These are phyloP conservation scores for Litocranius walleri DNA, from an alignment of 2,113 vertebrate species.

Conservation along the genomic window DNA sequence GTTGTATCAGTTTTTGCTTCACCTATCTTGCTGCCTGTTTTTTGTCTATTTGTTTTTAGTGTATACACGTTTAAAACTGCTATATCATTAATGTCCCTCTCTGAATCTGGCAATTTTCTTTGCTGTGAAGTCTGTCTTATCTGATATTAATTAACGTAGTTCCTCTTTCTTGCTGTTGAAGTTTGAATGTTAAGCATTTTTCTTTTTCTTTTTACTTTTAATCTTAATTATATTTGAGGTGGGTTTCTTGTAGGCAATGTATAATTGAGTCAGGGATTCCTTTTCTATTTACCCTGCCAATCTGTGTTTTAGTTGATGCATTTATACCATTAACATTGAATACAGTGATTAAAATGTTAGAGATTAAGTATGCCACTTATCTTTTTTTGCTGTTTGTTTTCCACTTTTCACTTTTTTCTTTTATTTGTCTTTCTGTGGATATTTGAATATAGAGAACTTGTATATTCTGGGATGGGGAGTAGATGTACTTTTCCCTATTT, in stretches of 20 bases:
- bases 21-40: neutral
- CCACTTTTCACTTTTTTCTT: neutral
- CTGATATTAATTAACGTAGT: neutral
- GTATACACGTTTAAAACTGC: neutral
- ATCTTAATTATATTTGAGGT: neutral
- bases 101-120: neutral
- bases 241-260: neutral
- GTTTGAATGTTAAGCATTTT: neutral
- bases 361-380: neutral
- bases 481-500: neutral
- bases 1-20: neutral
- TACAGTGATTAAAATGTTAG: neutral
- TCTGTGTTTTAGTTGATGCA: neutral
- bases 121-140: neutral
- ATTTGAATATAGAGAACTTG: neutral
- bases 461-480: neutral
- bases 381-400: neutral
- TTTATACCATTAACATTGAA: neutral
- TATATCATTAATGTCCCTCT: neutral
- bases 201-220: neutral
- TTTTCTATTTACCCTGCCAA: neutral
- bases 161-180: neutral
- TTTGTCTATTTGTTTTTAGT: neutral
- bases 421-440: neutral
- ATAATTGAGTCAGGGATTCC: neutral